Base-by-base conservation (phyloP, 1,140 invertebrate genomes). In the Papilio machaon region DNA sequence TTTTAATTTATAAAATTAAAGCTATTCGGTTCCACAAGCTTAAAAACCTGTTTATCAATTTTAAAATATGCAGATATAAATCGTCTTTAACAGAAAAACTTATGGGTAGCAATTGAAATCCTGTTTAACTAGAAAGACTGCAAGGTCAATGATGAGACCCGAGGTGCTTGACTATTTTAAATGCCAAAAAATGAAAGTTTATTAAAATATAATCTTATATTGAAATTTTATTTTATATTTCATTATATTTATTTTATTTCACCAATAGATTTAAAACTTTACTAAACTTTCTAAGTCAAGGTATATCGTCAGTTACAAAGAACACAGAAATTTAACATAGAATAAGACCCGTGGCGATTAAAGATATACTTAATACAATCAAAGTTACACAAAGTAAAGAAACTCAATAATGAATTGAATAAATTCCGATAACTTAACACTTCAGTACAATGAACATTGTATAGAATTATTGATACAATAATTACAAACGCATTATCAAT, bases 401-500 rank as follows among this genome's bases (percentile, higher is more conserved):
- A 58, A 58, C 52, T 54, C 17, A 58, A 2, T 58, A 58, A 58
- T 58, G 54, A 58, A 58, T 19, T 58, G 54, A 58, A 58, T 58
- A 58, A 19, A 58, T 58, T 58, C 17, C 54, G n/a, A 58, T 58
- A 19, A 58, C 54, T 58, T 58, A 58, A 58, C 54, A 58, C 54
- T 58, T 19, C n/a, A 58, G n/a, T 58, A 58, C 54, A 58, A 58
- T 19, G 54, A 58, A 19, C 54, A 58, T 58, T 19, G 54, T 19
- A 58, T n/a, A 58, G 54, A 58, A 0, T 58, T 58, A 58, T 58
- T 58, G 54, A 58, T 58, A 58, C 54, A 58, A 58, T n/a, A 58
- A 58, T 58, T 58, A 58, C 54, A 58, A 58, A 58, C 54, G 54
- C 54, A 58, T 58, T 58, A 58, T 58, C 54, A 58, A 58, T 58